Conservation (phyloP, 2,113 vertebrate genomes). For the Symphodus melops region DNA sequence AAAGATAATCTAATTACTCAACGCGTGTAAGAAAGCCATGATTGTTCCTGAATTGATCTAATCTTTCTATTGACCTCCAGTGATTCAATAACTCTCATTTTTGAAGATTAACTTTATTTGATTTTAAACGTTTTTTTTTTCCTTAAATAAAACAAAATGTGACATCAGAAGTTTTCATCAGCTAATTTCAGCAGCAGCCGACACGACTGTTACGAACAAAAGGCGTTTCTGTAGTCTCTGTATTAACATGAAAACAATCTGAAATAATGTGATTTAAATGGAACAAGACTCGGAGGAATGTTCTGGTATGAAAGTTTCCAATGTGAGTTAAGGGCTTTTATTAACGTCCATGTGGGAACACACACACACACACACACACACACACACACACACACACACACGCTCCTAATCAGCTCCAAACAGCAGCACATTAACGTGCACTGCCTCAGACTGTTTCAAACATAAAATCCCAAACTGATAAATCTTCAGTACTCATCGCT, state of each 20-base stretch:
- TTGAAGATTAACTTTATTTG: background rate
- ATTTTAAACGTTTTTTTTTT: no score
- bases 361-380: no score
- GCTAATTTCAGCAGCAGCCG: no score
- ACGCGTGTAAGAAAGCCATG: background rate
- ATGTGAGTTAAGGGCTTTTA: background rate
- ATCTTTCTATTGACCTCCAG: background rate
- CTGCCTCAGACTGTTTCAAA: background rate
- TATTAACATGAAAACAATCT: background rate
- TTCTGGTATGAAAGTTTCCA: no score
- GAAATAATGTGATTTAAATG: background rate
- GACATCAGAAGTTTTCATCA: no score
- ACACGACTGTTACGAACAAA: no score
- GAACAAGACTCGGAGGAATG: no score
- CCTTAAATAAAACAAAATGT: no score
- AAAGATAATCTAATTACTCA: background rate
- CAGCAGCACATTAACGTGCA: background rate
- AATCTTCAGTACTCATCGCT: constrained; percentile 63
- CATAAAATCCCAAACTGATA: background rate
- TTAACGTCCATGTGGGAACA: background rate
- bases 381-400: no score
- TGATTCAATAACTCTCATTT: background rate
- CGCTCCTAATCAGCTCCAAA: background rate
- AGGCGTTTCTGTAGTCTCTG: no score
- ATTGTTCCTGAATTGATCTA: background rate